These are phyloP conservation scores for Lepidochrysops patricia DNA, from an alignment of 2,888 invertebrate genomes.

Conservation along the genomic window DNA sequence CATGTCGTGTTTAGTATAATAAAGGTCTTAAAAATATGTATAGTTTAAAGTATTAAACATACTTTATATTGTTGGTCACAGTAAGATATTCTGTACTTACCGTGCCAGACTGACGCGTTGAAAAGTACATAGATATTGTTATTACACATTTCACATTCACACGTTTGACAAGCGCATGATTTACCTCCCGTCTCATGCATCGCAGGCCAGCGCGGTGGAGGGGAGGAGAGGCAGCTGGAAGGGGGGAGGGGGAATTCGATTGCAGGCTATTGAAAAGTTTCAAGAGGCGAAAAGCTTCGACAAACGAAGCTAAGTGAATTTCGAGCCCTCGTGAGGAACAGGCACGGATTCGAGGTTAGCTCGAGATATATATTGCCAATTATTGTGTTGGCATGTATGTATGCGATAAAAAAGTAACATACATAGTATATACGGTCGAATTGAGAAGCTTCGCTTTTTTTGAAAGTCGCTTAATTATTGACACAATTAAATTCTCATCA, in stretches of 20 bases:
- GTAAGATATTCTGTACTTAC: too few relatives aligned
- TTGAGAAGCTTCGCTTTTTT: too few relatives aligned
- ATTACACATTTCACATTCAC: background rate
- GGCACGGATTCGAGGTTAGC: constrained; percentile 35
- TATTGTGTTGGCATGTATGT: background rate
- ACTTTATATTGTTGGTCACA: too few relatives aligned
- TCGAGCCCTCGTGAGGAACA: constrained; percentile 63
- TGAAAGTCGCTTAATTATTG: too few relatives aligned
- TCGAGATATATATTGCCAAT: background rate
- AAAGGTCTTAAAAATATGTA: too few relatives aligned
- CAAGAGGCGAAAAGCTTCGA: constrained; percentile 75
- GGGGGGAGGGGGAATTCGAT: constrained; percentile 61
- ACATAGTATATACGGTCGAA: too few relatives aligned
- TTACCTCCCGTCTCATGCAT: constrained; percentile 32
- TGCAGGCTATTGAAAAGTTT: constrained; percentile 74
- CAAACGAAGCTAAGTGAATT: constrained; percentile 76
- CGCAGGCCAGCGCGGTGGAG: constrained; percentile 21
- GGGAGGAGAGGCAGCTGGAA: constrained; percentile 36
- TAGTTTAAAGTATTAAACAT: too few relatives aligned
- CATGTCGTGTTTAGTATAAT: too few relatives aligned
- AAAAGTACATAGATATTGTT: too few relatives aligned
- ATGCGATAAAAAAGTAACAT: too few relatives aligned
- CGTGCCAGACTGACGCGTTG: too few relatives aligned
- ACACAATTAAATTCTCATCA: too few relatives aligned
- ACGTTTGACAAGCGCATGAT: constrained; percentile 1